phyloP scores from a whole-genome alignment of 2,113 vertebrate species.

The Gobio gobio region DNA sequence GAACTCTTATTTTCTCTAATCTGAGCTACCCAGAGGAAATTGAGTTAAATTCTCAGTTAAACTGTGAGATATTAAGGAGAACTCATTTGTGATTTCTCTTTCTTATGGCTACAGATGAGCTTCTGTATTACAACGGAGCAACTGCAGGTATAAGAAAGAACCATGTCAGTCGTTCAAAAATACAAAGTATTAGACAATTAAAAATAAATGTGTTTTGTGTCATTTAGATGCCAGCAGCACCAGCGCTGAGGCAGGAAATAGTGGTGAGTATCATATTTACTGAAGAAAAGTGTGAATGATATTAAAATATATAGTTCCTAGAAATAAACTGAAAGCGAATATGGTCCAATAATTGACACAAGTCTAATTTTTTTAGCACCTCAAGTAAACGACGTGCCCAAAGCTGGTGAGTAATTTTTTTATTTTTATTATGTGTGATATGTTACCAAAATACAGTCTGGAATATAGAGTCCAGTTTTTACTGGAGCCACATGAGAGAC shows the following conservation, averaged over 20 bases:
- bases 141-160: slow-evolving; percentile 60
- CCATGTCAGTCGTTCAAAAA: neutral
- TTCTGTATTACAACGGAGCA: slow-evolving; percentile 57
- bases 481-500: neutral
- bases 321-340: neutral
- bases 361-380: slow-evolving; percentile 53
- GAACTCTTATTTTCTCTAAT: neutral
- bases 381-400: slow-evolving; percentile 64
- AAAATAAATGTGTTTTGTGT: slow-evolving; percentile 6
- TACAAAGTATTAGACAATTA: neutral
- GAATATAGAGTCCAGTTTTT: neutral
- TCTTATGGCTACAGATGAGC: slow-evolving; percentile 58
- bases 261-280: slow-evolving; percentile 57
- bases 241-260: slow-evolving; percentile 67
- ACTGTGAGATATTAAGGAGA: neutral
- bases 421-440: neutral
- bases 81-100: neutral
- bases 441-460: neutral
- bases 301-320: neutral
- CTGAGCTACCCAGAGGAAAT: neutral
- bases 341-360: neutral
- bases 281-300: neutral
- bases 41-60: neutral
- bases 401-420: slow-evolving; percentile 58
- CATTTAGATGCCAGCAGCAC: slow-evolving; percentile 66